phyloP scores from a whole-genome alignment of 2,797 vertebrate genomes.

The Argentina silus region DNA sequence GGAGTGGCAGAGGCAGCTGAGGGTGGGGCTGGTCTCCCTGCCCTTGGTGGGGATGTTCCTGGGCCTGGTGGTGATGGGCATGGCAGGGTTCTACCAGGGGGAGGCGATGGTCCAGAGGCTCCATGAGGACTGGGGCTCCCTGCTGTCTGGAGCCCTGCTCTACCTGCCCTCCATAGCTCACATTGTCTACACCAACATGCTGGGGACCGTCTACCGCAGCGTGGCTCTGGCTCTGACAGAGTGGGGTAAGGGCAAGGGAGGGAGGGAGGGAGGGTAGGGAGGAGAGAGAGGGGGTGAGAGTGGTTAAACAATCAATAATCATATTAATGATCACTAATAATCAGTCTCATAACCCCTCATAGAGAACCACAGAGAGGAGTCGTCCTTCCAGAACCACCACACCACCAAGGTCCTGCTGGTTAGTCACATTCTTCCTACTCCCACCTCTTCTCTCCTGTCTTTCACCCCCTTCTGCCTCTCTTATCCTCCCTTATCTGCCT shows the following conservation, averaged over 20 bases:
- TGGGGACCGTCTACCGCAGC: slow-evolving; percentile 73
- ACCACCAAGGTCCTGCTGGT: slow-evolving; percentile 84
- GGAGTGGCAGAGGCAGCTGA: slow-evolving; percentile 74
- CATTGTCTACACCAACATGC: slow-evolving; percentile 78
- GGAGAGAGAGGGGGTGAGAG: neutral
- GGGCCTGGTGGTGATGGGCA: slow-evolving; percentile 76
- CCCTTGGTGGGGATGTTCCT: slow-evolving; percentile 78
- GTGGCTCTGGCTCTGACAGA: slow-evolving; percentile 75
- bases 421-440: slow-evolving; percentile 46
- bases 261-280: neutral
- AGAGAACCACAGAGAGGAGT: slow-evolving; percentile 87
- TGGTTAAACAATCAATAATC: neutral
- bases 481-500: neutral
- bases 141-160: slow-evolving; percentile 64
- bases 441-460: neutral
- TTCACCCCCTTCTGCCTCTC: neutral
- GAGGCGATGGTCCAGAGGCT: slow-evolving; percentile 68
- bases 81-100: slow-evolving; percentile 78
- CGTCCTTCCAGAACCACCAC: slow-evolving; percentile 78
- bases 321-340: neutral
- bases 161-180: slow-evolving; percentile 79
- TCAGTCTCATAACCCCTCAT: neutral
- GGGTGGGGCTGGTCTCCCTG: slow-evolving; percentile 76
- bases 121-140: slow-evolving; percentile 65
- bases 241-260: slow-evolving; percentile 69